A percentile compares a stretch with the other conserved stretches of the same genome.
Conservation (phyloP, 2,797 vertebrate species). For the Intellagama lesueurii region DNA sequence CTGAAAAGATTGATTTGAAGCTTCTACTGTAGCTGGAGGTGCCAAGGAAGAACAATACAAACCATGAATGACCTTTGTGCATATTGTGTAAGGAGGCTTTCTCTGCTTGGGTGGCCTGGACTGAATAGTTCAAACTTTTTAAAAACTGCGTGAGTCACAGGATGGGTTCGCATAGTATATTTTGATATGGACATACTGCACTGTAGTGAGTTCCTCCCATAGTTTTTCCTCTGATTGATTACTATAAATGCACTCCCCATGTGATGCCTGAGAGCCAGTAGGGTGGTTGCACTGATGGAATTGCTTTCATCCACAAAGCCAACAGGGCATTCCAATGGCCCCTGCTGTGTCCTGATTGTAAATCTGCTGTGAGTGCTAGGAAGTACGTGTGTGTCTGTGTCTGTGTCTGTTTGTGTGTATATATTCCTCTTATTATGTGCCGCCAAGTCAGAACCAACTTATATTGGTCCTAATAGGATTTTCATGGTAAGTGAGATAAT, state of each 20-base stretch:
- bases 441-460: too few species aligned
- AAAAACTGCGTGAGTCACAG: background rate
- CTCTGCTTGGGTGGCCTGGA: background rate
- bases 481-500: too few species aligned
- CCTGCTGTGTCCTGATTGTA: too few species aligned
- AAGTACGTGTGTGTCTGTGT: too few species aligned
- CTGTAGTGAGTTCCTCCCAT: background rate
- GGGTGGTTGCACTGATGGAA: too few species aligned
- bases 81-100: background rate
- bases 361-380: too few species aligned
- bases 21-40: background rate
- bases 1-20: slow-evolving; percentile 23
- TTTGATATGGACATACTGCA: background rate
- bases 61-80: background rate
- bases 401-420: too few species aligned
- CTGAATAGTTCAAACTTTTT: background rate
- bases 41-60: background rate
- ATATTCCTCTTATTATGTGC: too few species aligned
- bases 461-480: too few species aligned
- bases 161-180: background rate
- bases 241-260: background rate
- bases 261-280: background rate
- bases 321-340: too few species aligned
- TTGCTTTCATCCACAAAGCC: too few species aligned
- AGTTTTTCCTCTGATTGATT: background rate